Base-by-base conservation (phyloP, 2,797 vertebrate genomes). In the Danio albolineatus region DNA sequence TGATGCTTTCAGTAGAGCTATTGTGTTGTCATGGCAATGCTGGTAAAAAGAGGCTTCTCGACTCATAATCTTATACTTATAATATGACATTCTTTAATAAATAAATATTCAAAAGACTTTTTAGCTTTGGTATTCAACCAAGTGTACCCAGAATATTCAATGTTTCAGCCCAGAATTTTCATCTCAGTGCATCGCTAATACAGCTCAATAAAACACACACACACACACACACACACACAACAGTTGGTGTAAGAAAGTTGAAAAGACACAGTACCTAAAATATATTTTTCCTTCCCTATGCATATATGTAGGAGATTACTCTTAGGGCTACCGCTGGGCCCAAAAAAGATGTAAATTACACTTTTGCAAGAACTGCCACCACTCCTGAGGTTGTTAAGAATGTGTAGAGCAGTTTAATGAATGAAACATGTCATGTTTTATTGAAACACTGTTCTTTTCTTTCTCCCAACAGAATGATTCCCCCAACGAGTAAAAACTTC, bases 401-500 rank as follows among this genome's bases (percentile, higher is more conserved):
- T 17, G 38, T 76, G 73, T 65, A 51, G 21, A 38, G 28, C 36
- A 19, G 21, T 75, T 75, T 60, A 60, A 73, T 73, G 46, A 16
- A 57, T 46, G 16, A 64, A 79, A 54, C 39, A 36, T 48, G 17
- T 48, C 16, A 54, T 39, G 59, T 66, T 39, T 66, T 38, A 65
- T 76, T 17, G 14, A 28, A 62, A 78, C 51, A 41, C 44, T 10
- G 7, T 6, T 54, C 9, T 56, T 41, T 73, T 48, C 36, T 28
- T 41, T 71, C 0, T 41, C 59, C 28, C 51, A 7, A 46, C 89
- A 99, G 98, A 92, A 99, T 99, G 98, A 98, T 99, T 87, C 97
- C 98, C 75, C 96, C 98, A 19, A 97, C 96, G 1, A 99, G 98
- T 93, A 97, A 98, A 91, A 97, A 95, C 85, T 99, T 99, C 86